Conservation (phyloP, 37 sponge, comb jelly and placozoan genomes). For the Bolinopsis microptera region DNA sequence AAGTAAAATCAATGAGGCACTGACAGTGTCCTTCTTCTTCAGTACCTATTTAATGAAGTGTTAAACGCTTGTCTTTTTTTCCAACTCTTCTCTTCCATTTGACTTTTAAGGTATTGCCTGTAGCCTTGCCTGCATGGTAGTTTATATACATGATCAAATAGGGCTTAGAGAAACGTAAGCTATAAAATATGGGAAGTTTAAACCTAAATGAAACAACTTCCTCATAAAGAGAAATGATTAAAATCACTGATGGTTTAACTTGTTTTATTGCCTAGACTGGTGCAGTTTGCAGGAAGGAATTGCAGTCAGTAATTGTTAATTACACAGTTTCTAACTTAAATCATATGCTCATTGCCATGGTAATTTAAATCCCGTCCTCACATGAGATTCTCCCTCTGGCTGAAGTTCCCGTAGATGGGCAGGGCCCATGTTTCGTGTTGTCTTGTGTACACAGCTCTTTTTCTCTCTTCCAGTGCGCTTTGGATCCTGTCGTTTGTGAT, state of each 20-base stretch:
- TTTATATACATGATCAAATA: not conserved
- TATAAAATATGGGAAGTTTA: too few relatives aligned
- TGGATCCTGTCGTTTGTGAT: slow-evolving; percentile 62
- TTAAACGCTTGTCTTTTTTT: slow-evolving; percentile 28
- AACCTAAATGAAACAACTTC: too few relatives aligned
- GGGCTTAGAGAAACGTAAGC: too few relatives aligned
- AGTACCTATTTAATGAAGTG: not conserved
- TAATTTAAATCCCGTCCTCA: too few relatives aligned
- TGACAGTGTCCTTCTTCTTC: too few relatives aligned
- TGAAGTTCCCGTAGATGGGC: slow-evolving; percentile 47
- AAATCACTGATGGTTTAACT: not conserved
- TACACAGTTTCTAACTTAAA: too few relatives aligned
- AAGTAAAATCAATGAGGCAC: too few relatives aligned
- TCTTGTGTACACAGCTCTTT: slow-evolving; percentile 40
- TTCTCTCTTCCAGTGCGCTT: slow-evolving; percentile 14
- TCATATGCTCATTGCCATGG: too few relatives aligned
- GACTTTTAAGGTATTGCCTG: slow-evolving; percentile 27
- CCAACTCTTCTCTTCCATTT: slow-evolving; percentile 64
- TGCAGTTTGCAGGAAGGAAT: too few relatives aligned
- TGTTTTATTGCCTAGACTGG: too few relatives aligned
- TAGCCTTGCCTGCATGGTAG: slow-evolving; percentile 30
- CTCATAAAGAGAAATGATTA: not conserved
- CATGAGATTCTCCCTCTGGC: slow-evolving; percentile 23
- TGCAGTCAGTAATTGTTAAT: too few relatives aligned
- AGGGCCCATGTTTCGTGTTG: slow-evolving; percentile 62